Evolutionary conservation across 2,113 vertebrate genomes (phyloP), one percentile per base, ranked within the genome.

Genomic region (Atlantisia rogersi): DNA sequence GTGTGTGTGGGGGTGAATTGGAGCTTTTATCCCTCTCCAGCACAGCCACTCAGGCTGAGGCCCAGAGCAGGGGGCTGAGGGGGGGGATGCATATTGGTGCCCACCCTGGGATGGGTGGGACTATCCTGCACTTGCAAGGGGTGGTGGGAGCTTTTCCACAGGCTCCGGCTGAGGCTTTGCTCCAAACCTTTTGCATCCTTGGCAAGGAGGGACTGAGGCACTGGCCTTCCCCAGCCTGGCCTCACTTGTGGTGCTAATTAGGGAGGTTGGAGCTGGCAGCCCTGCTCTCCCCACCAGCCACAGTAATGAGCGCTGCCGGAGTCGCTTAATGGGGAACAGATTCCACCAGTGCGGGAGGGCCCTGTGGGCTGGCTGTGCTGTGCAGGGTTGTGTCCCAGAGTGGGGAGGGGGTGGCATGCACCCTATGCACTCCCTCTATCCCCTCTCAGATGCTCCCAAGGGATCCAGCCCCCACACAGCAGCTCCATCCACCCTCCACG

Each of bases 71-170:
- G 78, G 25, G 9, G 5, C 16, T 0, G 5, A 12, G 9, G 18
- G 15, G 12, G 24, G 14, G 65, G 22, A 16, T 14, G 13, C 9
- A 2, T 65, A 9, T 37, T 1, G 0, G 35, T 53, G 56, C 59
- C 58, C 59, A 5, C 4, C 39, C 56, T 0, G 0, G 35, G 46
- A 4, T 0, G 0, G 32, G 9, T 0, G 3, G 70, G 42, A 6
- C 2, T 0, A 10, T 5, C 59, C 31, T 1, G 85, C 29, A 0
- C 60, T 16, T 1, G 0, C 6, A 0, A 46, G 80, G n/a, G n/a
- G 53, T 5, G 0, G 5, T 55, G 39, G 24, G 55, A 94, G 82
- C 82, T 40, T 53, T 79, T 93, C 67, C 92, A 18, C 9, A 0
- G 74, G 70, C 86, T 68, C 76, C 7, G 56, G 75, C 79, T 48